Evolutionary conservation across 2,797 vertebrate species (phyloP), one percentile per base, ranked within the genome.

Genomic region (Chelmon rostratus): DNA sequence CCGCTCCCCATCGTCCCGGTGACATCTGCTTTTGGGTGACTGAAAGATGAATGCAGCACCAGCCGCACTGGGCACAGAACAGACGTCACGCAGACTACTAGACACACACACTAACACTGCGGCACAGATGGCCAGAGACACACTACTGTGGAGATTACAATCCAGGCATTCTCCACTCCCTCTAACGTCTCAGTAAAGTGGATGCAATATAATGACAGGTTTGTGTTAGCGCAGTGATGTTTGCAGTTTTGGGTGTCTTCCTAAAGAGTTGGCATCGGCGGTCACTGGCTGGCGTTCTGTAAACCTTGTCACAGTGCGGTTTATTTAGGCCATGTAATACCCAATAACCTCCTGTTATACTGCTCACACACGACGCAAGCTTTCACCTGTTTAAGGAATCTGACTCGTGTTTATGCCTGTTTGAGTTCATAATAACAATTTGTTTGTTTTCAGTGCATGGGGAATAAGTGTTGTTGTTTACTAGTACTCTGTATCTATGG

Each of bases 21-120:
- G 94, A 94, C 95, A 95, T 95, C 94, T 95, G 95, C 90, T 94
- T 93, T 93, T 93, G 93, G 93, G 86, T 93, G 93, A 94, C 90
- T 91, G 92, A 93, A 81, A 92, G 93, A 95, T 95, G 93, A 95
- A 92, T 91, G 93, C 93, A 86, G 90, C 90, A 90, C 92, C 88
- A 87, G 89, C 83, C 90, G 82, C 89, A 90, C 19, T 42, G 87
- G 86, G 81, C 86, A 89, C 90, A 73, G 81, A 89, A 88, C 88
- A 89, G 90, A 90, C 92, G 82, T 91, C 93, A 93, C 85, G 62
- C 83, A 83, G 86, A 85, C 86, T 78, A 66, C 82, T 79, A 81
- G 87, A 87, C 82, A 75, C 73, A 82, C 86, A 89, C 84, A 87
- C 79, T 67, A 82, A 80, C 86, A 78, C 89, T 90, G 88, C 83